Evolutionary conservation across 1,140 invertebrate species (phyloP), one percentile per base, ranked within the genome.

Genomic region (Myzus persicae): DNA sequence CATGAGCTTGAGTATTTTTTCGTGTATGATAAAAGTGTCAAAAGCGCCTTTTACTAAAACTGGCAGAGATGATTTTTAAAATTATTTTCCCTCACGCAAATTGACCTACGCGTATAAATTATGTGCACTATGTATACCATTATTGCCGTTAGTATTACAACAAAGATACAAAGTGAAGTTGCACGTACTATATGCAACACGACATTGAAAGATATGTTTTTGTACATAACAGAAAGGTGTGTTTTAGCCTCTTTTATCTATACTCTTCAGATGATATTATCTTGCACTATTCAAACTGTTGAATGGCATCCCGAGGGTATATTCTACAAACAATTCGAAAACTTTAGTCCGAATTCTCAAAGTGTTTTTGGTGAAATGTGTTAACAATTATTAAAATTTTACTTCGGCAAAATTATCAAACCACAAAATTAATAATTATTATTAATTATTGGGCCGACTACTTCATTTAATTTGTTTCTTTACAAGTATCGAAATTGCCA

Each of bases 241-340:
- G n/a, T 88, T 88, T 88, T 87, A 87, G 26, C 46, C n/a, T 48
- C 44, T 36, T 88, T 48, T 48, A 88, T 88, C 87, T 88, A 48
- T 48, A 36, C n/a, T 88, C 31, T 46, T 48, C 87, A 24, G 24
- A 48, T 88, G 87, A 88, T 48, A 88, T 88, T 88, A 88, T 88
- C 44, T 48, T n/a, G 44, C 46, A 46, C 87, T 3, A 36, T 88
- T 51, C 87, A 24, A 88, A n/a, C 87, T 88, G 46, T 88, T 88
- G 87, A 88, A 88, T 88, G n/a, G n/a, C 7, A 48, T 36, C 46
- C 87, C 87, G 5, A 46, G 87, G 85, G 85, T 46, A 88, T 82
- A 82, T 82, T 42, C 3, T 24, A 51, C 20, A 22, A 88, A 36
- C 87, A 88, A 48, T 46, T 88, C 20, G 20, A 88, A 88, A 88